Conservation (phyloP, 2,113 vertebrate species). For the Heliornis fulica region DNA sequence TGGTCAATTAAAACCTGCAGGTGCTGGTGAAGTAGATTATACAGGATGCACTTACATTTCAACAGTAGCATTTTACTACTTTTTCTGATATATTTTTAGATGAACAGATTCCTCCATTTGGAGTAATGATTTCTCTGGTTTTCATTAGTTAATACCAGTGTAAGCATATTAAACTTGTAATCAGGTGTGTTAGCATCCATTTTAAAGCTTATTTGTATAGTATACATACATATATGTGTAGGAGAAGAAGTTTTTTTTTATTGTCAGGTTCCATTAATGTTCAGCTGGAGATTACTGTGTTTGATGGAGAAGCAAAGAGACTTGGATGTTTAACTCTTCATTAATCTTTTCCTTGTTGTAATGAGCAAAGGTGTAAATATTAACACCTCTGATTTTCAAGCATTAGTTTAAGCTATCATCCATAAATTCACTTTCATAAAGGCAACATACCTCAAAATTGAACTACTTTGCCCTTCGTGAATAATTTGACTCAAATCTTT, state of each 20-base stretch:
- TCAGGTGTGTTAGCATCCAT: neutral
- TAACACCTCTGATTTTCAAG: conserved; percentile 73
- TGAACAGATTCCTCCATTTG: neutral
- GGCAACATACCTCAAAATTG: conserved; percentile 51
- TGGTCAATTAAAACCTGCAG: neutral
- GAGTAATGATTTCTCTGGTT: neutral
- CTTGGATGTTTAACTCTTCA: conserved; percentile 70
- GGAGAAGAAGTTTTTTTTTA: neutral
- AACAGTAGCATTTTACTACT: neutral
- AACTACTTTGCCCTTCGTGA: conserved; percentile 11
- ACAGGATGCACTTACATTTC: neutral
- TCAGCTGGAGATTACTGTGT: conserved; percentile 50
- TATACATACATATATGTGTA: neutral
- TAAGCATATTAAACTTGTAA: neutral
- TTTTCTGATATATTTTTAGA: neutral
- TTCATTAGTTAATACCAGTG: neutral
- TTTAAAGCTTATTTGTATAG: neutral
- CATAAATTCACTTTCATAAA: conserved; percentile 61
- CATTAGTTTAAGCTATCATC: conserved; percentile 57
- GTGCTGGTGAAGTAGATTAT: neutral
- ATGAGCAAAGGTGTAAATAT: conserved; percentile 78
- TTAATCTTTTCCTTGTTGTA: conserved; percentile 72
- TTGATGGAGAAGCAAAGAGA: conserved; percentile 63
- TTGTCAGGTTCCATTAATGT: conserved; percentile 62
- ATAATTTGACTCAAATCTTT: conserved; percentile 31